Conservation (phyloP, 2,797 vertebrate genomes). For the Chlorospingus semifuscus region DNA sequence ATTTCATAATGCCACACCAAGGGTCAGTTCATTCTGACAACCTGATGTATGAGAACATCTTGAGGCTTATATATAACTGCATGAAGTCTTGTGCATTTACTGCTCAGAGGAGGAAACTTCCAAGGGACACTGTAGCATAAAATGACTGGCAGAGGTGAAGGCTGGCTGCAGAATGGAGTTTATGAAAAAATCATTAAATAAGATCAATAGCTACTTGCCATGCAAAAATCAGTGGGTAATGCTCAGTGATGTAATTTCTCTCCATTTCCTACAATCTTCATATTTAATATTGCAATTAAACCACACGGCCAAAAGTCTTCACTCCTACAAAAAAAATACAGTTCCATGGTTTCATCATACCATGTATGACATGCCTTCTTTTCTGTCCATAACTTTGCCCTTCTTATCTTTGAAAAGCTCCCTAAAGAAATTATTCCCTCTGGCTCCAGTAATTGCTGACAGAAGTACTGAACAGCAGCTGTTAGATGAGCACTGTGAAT, state of each 20-base stretch:
- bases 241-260: neutral
- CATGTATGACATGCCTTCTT: neutral
- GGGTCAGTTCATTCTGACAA: neutral
- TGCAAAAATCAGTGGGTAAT: neutral
- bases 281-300: neutral
- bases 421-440: neutral
- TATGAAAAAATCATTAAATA: neutral
- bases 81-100: accelerated
- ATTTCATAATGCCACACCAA: neutral
- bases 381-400: neutral
- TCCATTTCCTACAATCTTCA: neutral
- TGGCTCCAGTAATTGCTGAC: neutral
- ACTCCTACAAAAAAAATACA: neutral
- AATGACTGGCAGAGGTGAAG: neutral
- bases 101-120: neutral
- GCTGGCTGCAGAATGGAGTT: neutral
- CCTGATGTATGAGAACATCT: neutral
- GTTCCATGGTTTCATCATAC: neutral
- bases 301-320: neutral
- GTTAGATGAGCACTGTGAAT: neutral
- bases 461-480: neutral
- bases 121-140: neutral
- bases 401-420: neutral
- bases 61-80: neutral
- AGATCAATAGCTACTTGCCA: neutral